Base-by-base conservation (phyloP, 92 coral and sea anemone species). In the Anthopleura xanthogrammica region DNA sequence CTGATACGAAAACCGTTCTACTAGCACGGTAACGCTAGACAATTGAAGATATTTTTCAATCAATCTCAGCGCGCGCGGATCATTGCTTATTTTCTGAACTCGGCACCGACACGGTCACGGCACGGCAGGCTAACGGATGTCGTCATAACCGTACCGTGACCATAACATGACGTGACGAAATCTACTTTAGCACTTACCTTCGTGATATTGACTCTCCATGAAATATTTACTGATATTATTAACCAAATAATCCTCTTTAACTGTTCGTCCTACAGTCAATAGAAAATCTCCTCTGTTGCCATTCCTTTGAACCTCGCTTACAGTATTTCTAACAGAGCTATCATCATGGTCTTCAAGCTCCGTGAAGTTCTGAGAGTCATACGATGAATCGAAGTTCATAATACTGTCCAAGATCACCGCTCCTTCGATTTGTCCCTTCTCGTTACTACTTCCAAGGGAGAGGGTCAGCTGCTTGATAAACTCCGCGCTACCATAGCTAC, bases 391-490 rank as follows among this genome's bases (percentile, higher is more conserved):
- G 78, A 87, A 83, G 90, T 92, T 92, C 66, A 92, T 81, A 73
- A 92, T 64, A 12, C 86, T 88, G n/a, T 90, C 94, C 24, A 92
- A 36, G 19, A 92, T 79, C 9, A 92, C 17, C 0, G 97, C 97
- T 6, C 97, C 97, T 79, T 83, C 87, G 48, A 92, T 74, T 8
- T 73, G 48, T 3, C 80, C 91, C 0, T 88, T 83, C 6, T 66
- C 82, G 13, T 52, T 79, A 41, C n/a, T 73, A 1, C 17, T n/a
- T 3, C 76, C 77, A 17, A 92, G 88, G 16, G 56, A 62, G 8
- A 52, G 29, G 23, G 90, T 91, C 10, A 91, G 56, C 39, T 91
- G 75, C 7, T 78, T 52, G 17, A 91, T 83, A 75, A 88, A 91
- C 9, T 24, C 17, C 1, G 24, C 4, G 71, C 94, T 91, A 12